Evolutionary conservation across 2,797 vertebrate species (phyloP).

Genomic region (Emys orbicularis): DNA sequence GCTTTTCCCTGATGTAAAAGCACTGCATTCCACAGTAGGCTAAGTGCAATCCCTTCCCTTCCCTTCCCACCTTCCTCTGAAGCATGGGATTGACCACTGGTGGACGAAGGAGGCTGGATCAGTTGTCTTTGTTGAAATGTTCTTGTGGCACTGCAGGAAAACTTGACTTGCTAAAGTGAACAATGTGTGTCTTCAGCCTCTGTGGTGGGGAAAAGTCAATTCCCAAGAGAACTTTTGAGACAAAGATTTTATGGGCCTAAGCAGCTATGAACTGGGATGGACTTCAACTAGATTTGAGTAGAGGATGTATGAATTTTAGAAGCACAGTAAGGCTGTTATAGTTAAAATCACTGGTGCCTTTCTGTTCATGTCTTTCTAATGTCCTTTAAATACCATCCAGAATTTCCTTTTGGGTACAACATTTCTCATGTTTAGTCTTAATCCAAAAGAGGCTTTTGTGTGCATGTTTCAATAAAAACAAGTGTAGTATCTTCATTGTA

Average conservation of each 20-base stretch:
- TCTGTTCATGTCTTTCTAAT: background rate
- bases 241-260: background rate
- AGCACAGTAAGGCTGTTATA: background rate
- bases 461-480: background rate
- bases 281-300: background rate
- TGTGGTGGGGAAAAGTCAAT: background rate
- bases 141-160: background rate
- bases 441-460: accelerated
- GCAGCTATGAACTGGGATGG: background rate
- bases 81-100: background rate
- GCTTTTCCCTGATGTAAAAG: background rate
- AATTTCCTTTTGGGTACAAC: background rate
- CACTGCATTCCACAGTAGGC: background rate
- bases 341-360: background rate
- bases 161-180: background rate
- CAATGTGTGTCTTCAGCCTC: background rate
- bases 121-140: background rate
- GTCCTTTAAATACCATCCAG: background rate
- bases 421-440: background rate
- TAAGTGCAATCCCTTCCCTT: background rate
- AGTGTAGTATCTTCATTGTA: background rate
- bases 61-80: too few species aligned
- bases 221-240: background rate
- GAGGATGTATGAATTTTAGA: background rate
- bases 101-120: background rate